These are phyloP conservation scores for Lithophane leautieri DNA, from an alignment of 2,888 invertebrate species.

Conservation along the genomic window DNA sequence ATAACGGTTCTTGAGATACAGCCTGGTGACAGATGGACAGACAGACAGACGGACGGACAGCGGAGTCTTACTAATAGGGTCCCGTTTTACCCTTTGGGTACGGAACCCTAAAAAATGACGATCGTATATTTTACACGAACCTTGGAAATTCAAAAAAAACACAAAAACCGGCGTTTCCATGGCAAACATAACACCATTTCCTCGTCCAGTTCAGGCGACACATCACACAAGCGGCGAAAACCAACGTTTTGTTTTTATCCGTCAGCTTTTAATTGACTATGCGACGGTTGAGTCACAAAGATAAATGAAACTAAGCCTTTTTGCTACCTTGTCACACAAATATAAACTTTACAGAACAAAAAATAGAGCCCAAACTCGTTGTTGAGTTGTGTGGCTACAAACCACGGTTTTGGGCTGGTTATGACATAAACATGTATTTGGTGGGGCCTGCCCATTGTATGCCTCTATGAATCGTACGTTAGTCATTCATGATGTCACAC, in stretches of 20 bases:
- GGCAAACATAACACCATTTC: slow-evolving; percentile 48
- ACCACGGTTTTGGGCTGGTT: slow-evolving; percentile 66
- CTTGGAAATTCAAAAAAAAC: not conserved
- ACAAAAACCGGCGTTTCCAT: slow-evolving; percentile 19
- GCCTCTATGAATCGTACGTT: slow-evolving; percentile 60
- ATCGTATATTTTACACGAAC: not conserved
- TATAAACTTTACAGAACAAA: slow-evolving; percentile 55
- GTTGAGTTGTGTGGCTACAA: slow-evolving; percentile 60
- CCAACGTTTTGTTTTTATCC: slow-evolving; percentile 54
- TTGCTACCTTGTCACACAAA: slow-evolving; percentile 46
- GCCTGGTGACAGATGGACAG: too few species aligned
- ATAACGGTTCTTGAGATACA: too few species aligned
- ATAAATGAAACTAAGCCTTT: slow-evolving; percentile 70
- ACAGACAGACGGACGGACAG: too few species aligned
- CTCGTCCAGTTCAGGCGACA: slow-evolving; percentile 47
- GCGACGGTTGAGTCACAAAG: slow-evolving; percentile 67
- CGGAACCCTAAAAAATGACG: slow-evolving; percentile 16
- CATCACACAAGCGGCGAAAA: slow-evolving; percentile 57
- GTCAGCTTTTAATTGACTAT: slow-evolving; percentile 71
- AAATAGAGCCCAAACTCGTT: slow-evolving; percentile 60
- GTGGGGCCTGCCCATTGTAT: slow-evolving; percentile 70
- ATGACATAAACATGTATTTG: slow-evolving; percentile 77
- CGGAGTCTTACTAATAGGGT: too few species aligned
- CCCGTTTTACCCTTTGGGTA: too few species aligned
- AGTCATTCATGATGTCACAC: slow-evolving; percentile 59